Evolutionary conservation across 35 echinoderm and acorn worm genomes (phyloP).

Genomic region (Hemicentrotus pulcherrimus): DNA sequence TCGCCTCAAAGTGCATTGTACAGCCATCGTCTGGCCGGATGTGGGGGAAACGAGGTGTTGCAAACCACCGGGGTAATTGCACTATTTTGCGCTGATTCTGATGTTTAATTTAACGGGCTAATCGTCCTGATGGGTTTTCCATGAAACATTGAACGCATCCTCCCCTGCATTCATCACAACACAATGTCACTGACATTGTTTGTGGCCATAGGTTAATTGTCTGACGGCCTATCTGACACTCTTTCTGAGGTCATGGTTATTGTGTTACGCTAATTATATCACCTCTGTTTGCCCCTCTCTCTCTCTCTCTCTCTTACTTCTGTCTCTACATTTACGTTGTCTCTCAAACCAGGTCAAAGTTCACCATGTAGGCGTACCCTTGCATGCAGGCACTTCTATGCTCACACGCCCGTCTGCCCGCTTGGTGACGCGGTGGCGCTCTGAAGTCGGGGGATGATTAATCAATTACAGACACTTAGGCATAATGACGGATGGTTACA

Average conservation of each 20-base stretch:
- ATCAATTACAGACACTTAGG: slow-evolving; percentile 42
- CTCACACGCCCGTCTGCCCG: not conserved
- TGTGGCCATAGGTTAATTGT: slow-evolving; percentile 13
- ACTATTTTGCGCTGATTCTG: slow-evolving; percentile 26
- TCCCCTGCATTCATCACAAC: not conserved
- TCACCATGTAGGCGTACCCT: not conserved
- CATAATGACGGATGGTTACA: slow-evolving; percentile 42
- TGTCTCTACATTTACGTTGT: not conserved
- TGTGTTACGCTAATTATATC: slow-evolving; percentile 1
- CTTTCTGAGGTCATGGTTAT: not conserved
- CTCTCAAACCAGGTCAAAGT: not conserved
- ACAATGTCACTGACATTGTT: slow-evolving; percentile 35
- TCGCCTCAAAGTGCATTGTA: slow-evolving; percentile 36
- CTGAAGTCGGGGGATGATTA: slow-evolving; percentile 14
- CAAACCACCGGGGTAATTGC: slow-evolving; percentile 36
- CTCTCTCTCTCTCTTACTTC: not conserved
- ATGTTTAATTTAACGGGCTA: slow-evolving; percentile 49
- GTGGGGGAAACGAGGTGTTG: slow-evolving; percentile 43
- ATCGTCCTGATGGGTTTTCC: slow-evolving; percentile 51
- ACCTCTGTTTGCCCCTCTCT: not conserved
- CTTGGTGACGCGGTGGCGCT: not conserved
- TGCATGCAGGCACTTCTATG: not conserved
- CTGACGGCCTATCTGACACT: not conserved
- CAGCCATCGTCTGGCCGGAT: slow-evolving; percentile 42
- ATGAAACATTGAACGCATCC: slow-evolving; percentile 54